Percentiles rank a stretch among this genome's conserved stretches.
Evolutionary conservation across 2,113 vertebrate species (phyloP).

Genomic region (Calypte anna): DNA sequence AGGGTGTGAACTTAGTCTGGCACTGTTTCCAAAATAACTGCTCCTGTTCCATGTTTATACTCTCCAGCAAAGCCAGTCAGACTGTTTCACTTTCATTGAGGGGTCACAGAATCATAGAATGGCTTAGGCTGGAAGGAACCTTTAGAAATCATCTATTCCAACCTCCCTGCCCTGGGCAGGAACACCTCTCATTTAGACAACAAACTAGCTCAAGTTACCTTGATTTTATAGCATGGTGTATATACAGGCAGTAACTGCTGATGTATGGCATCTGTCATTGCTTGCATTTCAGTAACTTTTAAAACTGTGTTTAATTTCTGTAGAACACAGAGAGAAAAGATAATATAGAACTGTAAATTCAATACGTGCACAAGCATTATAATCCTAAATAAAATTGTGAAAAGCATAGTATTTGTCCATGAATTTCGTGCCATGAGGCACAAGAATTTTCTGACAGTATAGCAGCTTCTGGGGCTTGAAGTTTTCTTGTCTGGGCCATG

Average conservation of each 20-base stretch:
- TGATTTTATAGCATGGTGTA: not conserved
- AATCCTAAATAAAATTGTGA: not conserved
- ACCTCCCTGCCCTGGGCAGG: no score
- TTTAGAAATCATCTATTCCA: no score
- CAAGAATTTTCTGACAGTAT: not conserved
- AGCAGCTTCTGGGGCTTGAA: not conserved
- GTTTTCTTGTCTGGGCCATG: not conserved
- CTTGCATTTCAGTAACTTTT: not conserved
- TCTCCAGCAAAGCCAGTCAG: not conserved
- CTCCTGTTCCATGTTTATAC: not conserved
- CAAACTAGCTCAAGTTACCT: not conserved
- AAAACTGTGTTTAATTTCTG: not conserved
- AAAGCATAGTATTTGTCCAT: not conserved
- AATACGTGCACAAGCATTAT: not conserved
- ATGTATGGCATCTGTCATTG: not conserved
- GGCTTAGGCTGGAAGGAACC: no score
- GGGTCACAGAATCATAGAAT: not conserved
- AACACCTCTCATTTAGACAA: no score
- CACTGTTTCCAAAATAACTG: not conserved
- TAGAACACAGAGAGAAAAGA: not conserved
- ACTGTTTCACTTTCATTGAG: not conserved
- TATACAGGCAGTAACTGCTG: not conserved
- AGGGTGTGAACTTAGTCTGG: not conserved
- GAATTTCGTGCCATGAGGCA: not conserved
- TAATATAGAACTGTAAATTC: not conserved